Evolutionary conservation across 2,797 vertebrate species (phyloP).

Genomic region (Tolypeutes matacus): DNA sequence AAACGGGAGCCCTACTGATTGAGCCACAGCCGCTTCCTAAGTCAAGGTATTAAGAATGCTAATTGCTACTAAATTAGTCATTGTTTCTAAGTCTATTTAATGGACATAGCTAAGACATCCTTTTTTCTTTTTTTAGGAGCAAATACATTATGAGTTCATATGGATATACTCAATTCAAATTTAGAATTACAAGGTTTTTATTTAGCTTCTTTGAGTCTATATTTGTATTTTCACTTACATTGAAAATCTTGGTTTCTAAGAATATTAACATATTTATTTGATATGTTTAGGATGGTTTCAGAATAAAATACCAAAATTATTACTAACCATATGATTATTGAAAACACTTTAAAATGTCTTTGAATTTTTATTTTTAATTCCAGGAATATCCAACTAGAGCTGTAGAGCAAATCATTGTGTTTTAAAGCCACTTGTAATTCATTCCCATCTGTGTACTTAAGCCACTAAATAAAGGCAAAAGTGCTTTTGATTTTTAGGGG

Average conservation of each 20-base stretch:
- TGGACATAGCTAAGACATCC: background rate
- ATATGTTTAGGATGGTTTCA: background rate
- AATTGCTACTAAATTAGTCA: background rate
- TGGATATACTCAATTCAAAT: background rate
- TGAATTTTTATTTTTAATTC: background rate
- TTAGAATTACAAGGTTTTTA: background rate
- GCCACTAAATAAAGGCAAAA: background rate
- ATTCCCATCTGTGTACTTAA: background rate
- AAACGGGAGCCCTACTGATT: too few species aligned
- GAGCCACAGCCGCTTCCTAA: too few species aligned
- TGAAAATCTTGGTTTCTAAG: background rate
- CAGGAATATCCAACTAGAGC: background rate
- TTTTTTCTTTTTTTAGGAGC: background rate
- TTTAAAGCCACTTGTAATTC: conserved; percentile 5
- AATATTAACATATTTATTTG: conserved; percentile 14
- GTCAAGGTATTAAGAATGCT: background rate
- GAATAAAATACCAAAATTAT: conserved; percentile 18
- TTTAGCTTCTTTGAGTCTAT: conserved; percentile 14
- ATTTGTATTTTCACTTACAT: background rate
- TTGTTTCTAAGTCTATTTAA: background rate
- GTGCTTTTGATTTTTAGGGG: conserved; percentile 16
- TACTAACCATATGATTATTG: background rate
- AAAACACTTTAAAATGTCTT: conserved; percentile 32
- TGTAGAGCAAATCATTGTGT: background rate
- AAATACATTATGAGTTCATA: background rate